A percentile compares a stretch with the other conserved stretches of the same genome.
These are phyloP conservation scores for Corythoichthys haematopterus DNA, from an alignment of 2,113 vertebrate genomes.

Conservation along the genomic window DNA sequence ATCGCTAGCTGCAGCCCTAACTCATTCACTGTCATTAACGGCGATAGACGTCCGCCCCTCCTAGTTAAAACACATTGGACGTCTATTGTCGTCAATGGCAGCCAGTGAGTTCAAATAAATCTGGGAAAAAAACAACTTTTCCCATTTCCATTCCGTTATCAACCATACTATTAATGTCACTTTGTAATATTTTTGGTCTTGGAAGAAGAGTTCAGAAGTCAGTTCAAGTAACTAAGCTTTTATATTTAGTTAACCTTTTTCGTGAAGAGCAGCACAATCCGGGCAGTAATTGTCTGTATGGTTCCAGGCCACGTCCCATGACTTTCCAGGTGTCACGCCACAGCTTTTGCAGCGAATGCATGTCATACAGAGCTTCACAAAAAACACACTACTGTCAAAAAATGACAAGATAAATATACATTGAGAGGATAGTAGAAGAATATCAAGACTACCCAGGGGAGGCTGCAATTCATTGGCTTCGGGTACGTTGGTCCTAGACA, in stretches of 20 bases:
- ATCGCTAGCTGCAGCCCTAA: too few relatives aligned
- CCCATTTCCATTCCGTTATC: too few relatives aligned
- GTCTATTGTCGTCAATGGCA: too few relatives aligned
- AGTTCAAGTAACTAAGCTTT: not conserved
- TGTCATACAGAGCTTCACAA: conserved; percentile 79
- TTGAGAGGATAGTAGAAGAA: not conserved
- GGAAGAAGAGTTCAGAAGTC: too few relatives aligned
- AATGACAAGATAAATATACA: not conserved
- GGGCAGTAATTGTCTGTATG: conserved; percentile 81
- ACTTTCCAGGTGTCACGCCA: conserved; percentile 83
- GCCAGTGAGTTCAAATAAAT: too few relatives aligned
- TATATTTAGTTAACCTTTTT: conserved; percentile 70
- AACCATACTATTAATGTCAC: too few relatives aligned
- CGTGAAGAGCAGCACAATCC: conserved; percentile 77
- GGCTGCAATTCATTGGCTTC: conserved; percentile 75
- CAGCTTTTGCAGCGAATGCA: conserved; percentile 90
- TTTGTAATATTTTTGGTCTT: too few relatives aligned
- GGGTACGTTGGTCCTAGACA: conserved; percentile 88
- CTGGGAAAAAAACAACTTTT: too few relatives aligned
- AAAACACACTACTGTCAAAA: conserved; percentile 2
- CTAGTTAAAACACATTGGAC: too few relatives aligned
- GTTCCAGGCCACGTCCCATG: conserved; percentile 79
- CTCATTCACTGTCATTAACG: too few relatives aligned
- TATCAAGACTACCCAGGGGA: conserved; percentile 77
- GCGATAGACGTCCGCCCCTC: too few relatives aligned